Evolutionary conservation across 2,113 vertebrate genomes (phyloP).

Genomic region (Nothocercus julius): DNA sequence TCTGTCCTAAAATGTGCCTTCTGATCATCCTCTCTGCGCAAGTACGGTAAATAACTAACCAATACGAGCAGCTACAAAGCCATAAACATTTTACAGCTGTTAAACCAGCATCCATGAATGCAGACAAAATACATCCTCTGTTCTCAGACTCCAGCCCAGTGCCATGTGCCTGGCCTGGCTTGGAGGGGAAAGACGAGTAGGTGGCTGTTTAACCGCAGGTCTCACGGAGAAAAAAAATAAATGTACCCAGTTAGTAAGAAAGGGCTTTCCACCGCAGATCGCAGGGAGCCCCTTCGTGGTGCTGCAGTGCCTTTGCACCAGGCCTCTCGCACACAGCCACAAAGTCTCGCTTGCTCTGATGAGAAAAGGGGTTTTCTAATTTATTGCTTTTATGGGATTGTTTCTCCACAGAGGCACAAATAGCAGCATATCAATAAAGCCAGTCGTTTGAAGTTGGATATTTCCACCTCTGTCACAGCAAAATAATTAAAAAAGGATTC

Average conservation of each 20-base stretch:
- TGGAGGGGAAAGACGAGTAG: neutral
- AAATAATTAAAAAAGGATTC: constrained; percentile 82
- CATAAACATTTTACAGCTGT: constrained; percentile 42
- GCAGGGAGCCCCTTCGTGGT: constrained; percentile 45
- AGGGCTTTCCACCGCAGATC: neutral
- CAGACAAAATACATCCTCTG: neutral
- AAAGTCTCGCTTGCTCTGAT: constrained; percentile 62
- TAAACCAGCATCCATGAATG: neutral
- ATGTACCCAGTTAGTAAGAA: neutral
- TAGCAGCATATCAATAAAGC: constrained; percentile 75
- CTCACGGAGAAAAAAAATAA: neutral
- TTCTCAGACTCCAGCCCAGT: neutral
- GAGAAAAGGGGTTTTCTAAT: constrained; percentile 74
- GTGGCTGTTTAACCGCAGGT: neutral
- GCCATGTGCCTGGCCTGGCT: neutral
- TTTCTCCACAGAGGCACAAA: constrained; percentile 73
- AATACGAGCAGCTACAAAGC: neutral
- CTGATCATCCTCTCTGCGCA: constrained; percentile 33
- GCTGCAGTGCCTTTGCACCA: constrained; percentile 42
- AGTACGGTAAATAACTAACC: constrained; percentile 48
- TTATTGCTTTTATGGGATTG: constrained; percentile 74
- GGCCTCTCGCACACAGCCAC: constrained; percentile 40
- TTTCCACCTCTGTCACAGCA: constrained; percentile 73
- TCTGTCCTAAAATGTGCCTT: constrained; percentile 33
- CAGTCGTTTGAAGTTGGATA: constrained; percentile 69